Evolutionary conservation across 2,797 vertebrate species (phyloP), one percentile per base, ranked within the genome.

Genomic region (Microctenopoma stevenorrisi): DNA sequence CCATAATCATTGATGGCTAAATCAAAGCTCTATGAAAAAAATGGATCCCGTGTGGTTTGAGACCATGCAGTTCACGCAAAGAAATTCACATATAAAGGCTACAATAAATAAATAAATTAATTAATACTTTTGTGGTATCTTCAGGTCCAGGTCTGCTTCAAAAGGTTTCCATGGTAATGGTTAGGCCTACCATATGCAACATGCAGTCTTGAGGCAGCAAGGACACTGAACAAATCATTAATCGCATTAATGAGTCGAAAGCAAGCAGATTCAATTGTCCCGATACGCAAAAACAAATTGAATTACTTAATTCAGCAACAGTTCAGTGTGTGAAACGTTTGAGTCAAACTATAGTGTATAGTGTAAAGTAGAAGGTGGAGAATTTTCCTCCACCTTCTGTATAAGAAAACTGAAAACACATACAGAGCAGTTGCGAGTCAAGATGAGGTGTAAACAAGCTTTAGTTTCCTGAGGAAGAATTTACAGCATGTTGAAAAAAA

Each of bases 341-440:
- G 5, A 47, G 48, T 40, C 18, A 22, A 51, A 4, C 8, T 64
- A 8, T 2, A 28, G 12, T 4, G 5, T 22, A 22, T 22, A 22
- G 22, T 15, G 62, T 15, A 18, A 26, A 38, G 13, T 2, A 43
- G 48, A 50, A 33, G 18, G 18, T n/a, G 22, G 22, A 22, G 22
- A 22, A 22, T 4, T 61, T 59, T 35, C 11, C 26, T 15, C 7
- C 1, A 37, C 9, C 37, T 11, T 11, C 37, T 33, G 7, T 37
- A 11, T 58, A 38, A 53, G 10, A 15, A 38, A 9, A 44, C 12
- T 65, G 64, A 56, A 66, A 78, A 72, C n/a, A 50, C 9, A 40
- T 46, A 43, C 10, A 15, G 3, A 16, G 42, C 13, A 43, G 2
- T 15, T 43, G 42, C 22, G 9, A n/a, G 14, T 46, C 43, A 46